phyloP scores from a whole-genome alignment of 2,113 vertebrate species.

The Columba livia region DNA sequence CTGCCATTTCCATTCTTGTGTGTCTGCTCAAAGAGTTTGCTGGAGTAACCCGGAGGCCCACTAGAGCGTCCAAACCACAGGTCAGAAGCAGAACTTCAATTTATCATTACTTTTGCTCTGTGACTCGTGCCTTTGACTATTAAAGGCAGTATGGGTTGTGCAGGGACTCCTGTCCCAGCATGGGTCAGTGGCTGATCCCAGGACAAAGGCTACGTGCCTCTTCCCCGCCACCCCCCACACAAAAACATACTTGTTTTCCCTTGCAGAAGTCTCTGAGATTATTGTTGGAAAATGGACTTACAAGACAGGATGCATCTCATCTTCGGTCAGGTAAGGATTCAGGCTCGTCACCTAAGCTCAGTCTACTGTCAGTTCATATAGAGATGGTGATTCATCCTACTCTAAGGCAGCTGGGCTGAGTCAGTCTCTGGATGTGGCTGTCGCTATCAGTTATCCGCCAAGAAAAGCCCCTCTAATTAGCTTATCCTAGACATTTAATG shows the following conservation, averaged over 20 bases:
- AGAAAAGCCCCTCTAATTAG: constrained; percentile 49
- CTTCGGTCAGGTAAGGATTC: background rate
- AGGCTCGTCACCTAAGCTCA: background rate
- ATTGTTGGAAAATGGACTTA: background rate
- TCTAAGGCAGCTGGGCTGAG: constrained; percentile 20
- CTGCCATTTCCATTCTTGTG: background rate
- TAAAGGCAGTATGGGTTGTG: background rate
- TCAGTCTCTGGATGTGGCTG: constrained; percentile 5
- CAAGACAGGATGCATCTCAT: background rate
- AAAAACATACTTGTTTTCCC: background rate
- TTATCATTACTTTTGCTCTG: background rate
- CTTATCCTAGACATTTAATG: background rate
- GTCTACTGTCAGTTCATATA: background rate
- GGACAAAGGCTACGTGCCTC: background rate
- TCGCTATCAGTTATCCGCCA: background rate
- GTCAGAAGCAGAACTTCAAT: background rate
- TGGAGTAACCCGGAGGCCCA: background rate
- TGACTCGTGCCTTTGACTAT: background rate
- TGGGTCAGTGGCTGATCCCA: background rate
- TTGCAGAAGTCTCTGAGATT: background rate
- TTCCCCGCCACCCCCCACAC: background rate
- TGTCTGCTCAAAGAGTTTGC: background rate
- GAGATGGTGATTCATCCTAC: constrained; percentile 3
- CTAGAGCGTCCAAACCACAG: background rate
- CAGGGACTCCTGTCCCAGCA: background rate